Evolutionary conservation across 2,888 invertebrate species (phyloP), one percentile per base, ranked within the genome.

Genomic region (Malacosoma neustria): DNA sequence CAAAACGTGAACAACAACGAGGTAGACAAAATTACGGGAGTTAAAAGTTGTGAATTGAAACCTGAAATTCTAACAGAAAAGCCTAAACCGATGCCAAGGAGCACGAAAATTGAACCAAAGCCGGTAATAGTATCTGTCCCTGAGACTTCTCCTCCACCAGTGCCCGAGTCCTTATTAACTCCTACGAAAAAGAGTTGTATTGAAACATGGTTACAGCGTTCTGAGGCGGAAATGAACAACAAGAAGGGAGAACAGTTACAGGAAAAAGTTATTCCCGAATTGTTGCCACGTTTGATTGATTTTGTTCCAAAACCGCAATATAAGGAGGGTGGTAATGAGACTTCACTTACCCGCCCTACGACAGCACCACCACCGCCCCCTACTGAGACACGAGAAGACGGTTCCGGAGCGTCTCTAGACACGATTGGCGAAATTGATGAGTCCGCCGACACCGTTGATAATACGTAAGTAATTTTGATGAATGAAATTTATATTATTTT

Each of bases 381-480:
- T 1, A 67, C 62, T 1, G 85, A 85, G 48, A 64, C 76, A 42
- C 56, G 88, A 54, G 76, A 90, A 81, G 89, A 87, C 63, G 85
- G 85, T 36, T 81, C 88, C 11, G 87, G 88, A 13, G 88, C 89
- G 12, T 90, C 89, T 33, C 75, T 92, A 34, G 91, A 91, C 34
- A 92, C 92, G 13, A 92, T 92, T 48, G 91, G 91, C 11, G 92
- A 92, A 68, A 87, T 89, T 46, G 91, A 91, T 54, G 91, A 91
- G 61, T 87, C 87, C 42, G 66, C 67, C 48, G 79, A 85, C 50
- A 69, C 77, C 54, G 70, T 76, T 35, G 79, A 84, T 45, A 74
- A 61, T 52, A 56, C 62, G 87, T 85, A 54, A 84, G 85, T 85
- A 55, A 29, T 33, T 35, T 37, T 34, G 14, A 32, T 30, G 4